Conservation (phyloP, 1,140 invertebrate genomes). For the Whitmania pigra region DNA sequence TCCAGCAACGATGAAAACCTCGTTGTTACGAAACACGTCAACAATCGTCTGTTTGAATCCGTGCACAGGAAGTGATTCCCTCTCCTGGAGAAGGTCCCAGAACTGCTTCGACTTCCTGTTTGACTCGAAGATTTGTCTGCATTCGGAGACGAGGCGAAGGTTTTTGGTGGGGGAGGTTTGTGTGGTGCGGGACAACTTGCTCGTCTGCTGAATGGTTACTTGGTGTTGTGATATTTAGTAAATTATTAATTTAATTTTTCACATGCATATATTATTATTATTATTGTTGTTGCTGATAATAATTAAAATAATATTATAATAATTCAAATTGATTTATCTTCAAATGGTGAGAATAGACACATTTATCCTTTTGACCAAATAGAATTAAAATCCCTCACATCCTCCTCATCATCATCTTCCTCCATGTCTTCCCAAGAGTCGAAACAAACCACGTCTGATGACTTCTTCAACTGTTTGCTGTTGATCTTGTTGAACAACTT, state of each 20-base stretch:
- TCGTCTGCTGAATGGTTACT: too few species aligned
- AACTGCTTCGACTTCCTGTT: slow-evolving; percentile 26
- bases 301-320: too few species aligned
- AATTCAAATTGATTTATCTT: too few species aligned
- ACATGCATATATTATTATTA: too few species aligned
- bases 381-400: too few species aligned
- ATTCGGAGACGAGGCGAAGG: background rate
- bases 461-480: background rate
- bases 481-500: background rate
- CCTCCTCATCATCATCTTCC: background rate
- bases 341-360: too few species aligned
- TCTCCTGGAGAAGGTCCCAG: slow-evolving; percentile 26
- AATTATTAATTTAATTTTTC: too few species aligned
- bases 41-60: slow-evolving; percentile 52
- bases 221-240: too few species aligned
- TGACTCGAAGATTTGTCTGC: slow-evolving; percentile 7
- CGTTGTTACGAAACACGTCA: slow-evolving; percentile 76
- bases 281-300: too few species aligned
- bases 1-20: slow-evolving; percentile 75
- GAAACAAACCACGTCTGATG: background rate
- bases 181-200: too few species aligned
- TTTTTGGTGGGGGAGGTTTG: background rate
- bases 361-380: too few species aligned
- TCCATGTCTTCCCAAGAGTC: slow-evolving; percentile 3
- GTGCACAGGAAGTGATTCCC: slow-evolving; percentile 34